Conservation (phyloP, 1,140 invertebrate species). For the Drosophila prosaltans region DNA sequence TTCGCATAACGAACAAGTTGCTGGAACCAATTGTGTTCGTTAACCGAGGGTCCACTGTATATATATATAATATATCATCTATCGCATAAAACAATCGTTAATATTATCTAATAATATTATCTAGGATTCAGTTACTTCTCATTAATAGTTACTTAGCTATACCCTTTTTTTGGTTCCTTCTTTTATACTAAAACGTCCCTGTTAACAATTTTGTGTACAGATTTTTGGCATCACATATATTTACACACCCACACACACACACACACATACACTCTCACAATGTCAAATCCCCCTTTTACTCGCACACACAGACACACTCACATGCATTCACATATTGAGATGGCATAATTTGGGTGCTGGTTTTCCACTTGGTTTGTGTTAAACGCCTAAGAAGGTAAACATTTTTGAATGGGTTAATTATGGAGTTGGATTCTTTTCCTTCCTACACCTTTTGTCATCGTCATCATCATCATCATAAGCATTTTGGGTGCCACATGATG, state of each 20-base stretch:
- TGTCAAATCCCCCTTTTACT: too few relatives aligned
- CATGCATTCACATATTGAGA: neutral
- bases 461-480: neutral
- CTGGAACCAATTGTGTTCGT: too few relatives aligned
- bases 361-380: conserved; percentile 11
- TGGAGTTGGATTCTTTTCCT: neutral
- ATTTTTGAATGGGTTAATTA: conserved; percentile 14
- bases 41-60: too few relatives aligned
- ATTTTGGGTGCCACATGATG: neutral
- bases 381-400: conserved; percentile 10
- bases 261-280: neutral
- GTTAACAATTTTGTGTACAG: neutral
- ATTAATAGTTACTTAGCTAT: too few relatives aligned
- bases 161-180: too few relatives aligned
- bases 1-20: too few relatives aligned
- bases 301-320: neutral
- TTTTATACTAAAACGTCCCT: neutral
- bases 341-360: conserved; percentile 10
- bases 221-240: neutral
- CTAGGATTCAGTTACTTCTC: too few relatives aligned
- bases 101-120: too few relatives aligned
- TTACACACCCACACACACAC: neutral
- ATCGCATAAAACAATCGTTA: too few relatives aligned
- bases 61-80: too few relatives aligned
- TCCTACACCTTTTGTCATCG: neutral